Evolutionary conservation across 2,888 invertebrate species (phyloP).

Genomic region (Argyresthia albistria): DNA sequence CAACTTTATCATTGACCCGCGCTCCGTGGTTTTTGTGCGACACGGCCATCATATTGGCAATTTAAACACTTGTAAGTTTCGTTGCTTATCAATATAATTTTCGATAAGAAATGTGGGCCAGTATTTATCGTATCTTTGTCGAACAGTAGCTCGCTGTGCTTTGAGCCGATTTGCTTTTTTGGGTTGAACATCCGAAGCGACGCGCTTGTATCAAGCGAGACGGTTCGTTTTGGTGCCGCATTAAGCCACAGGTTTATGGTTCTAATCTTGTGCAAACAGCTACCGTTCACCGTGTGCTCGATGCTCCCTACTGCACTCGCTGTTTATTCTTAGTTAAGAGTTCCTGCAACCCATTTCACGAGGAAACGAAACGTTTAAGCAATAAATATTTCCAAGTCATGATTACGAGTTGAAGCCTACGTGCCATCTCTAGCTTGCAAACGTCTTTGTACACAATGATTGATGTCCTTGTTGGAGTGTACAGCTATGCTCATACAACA

Average conservation of each 20-base stretch:
- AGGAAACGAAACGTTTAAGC: conserved; percentile 23
- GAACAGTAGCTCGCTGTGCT: neutral
- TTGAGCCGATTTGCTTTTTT: neutral
- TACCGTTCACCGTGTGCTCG: conserved; percentile 20
- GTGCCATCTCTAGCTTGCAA: no score
- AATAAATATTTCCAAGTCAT: conserved; percentile 23
- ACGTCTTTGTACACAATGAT: no score
- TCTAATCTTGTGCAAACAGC: conserved; percentile 49
- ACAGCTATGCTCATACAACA: no score
- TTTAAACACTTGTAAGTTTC: neutral
- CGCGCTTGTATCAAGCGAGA: neutral
- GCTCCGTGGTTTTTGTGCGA: conserved; percentile 1
- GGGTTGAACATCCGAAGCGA: neutral
- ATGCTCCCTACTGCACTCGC: conserved; percentile 25
- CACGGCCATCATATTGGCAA: neutral
- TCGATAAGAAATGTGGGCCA: conserved; percentile 1
- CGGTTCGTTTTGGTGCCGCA: conserved; percentile 22
- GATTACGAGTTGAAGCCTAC: no score
- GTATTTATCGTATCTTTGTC: neutral
- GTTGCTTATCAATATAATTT: conserved; percentile 1
- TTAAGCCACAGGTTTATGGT: conserved; percentile 35
- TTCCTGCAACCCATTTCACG: conserved; percentile 28
- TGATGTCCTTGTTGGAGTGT: no score
- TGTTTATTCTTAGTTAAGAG: conserved; percentile 44
- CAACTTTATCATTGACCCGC: conserved; percentile 6